These are phyloP conservation scores for Chionoecetes opilio DNA, from an alignment of 1,140 invertebrate species.

Conservation along the genomic window DNA sequence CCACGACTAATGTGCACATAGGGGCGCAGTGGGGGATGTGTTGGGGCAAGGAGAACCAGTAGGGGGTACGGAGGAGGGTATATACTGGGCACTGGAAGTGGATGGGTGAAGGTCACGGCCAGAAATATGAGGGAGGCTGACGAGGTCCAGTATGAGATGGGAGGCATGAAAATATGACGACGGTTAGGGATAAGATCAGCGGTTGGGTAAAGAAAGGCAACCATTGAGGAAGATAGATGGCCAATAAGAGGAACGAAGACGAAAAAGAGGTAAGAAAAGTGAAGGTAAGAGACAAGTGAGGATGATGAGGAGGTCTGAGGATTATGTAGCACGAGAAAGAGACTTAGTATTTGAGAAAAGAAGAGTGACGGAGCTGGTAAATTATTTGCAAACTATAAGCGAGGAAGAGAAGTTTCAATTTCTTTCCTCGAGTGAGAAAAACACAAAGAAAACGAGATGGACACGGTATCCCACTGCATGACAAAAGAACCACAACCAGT, in stretches of 20 bases:
- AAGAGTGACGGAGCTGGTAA: neutral
- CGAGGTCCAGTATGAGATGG: neutral
- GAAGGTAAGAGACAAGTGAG: neutral
- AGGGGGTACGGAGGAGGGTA: neutral
- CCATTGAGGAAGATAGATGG: neutral
- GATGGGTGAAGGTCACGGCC: neutral
- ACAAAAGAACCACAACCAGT: neutral
- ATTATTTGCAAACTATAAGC: neutral
- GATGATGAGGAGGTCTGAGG: neutral
- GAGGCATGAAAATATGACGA: constrained; percentile 17
- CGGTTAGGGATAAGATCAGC: constrained; percentile 8
- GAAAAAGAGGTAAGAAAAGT: neutral
- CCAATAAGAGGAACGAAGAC: neutral
- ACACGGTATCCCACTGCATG: neutral
- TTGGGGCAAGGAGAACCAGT: neutral
- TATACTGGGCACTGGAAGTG: neutral
- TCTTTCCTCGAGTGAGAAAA: neutral
- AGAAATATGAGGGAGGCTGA: constrained; percentile 10
- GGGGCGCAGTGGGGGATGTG: neutral
- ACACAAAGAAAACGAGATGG: neutral
- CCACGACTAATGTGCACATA: neutral
- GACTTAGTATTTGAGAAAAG: too few relatives aligned
- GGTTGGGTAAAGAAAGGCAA: neutral
- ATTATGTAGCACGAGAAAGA: neutral
- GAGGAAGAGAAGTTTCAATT: neutral